Evolutionary conservation across 2,797 vertebrate species (phyloP).

Genomic region (Hydrolagus colliei): DNA sequence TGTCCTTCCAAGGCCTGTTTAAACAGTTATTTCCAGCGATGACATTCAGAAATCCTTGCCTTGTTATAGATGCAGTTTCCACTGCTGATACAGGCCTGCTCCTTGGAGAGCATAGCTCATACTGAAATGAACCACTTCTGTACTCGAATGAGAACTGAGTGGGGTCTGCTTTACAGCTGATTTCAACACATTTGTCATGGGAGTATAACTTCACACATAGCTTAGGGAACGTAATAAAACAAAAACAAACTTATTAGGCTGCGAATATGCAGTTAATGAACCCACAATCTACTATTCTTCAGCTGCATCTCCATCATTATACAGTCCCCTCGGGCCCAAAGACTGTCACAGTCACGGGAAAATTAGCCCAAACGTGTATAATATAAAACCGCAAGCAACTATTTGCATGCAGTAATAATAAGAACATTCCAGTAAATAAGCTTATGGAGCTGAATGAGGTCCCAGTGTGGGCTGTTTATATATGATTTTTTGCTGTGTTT

Average conservation of each 20-base stretch:
- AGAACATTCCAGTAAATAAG: constrained; percentile 28
- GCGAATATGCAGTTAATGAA: constrained; percentile 28
- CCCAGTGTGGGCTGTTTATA: constrained; percentile 2
- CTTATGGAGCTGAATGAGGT: not conserved
- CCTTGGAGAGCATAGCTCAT: not conserved
- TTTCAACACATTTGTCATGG: constrained; percentile 30
- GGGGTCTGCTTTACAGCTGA: constrained; percentile 19
- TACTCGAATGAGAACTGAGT: constrained; percentile 7
- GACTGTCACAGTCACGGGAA: constrained; percentile 51
- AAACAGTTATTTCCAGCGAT: not conserved
- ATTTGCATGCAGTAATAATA: constrained; percentile 24
- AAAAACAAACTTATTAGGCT: constrained; percentile 43
- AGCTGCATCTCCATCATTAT: constrained; percentile 54
- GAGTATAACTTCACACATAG: constrained; percentile 4
- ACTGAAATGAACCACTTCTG: constrained; percentile 18
- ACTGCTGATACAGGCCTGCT: not conserved
- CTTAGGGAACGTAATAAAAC: constrained; percentile 40
- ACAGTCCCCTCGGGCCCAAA: constrained; percentile 57
- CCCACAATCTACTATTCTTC: constrained; percentile 37
- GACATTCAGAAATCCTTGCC: constrained; percentile 23
- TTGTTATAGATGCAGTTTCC: not conserved
- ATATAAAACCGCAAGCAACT: constrained; percentile 51
- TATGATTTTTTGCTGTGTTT: not conserved
- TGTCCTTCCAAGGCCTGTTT: constrained; percentile 3
- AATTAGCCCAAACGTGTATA: constrained; percentile 56